Conservation (phyloP, 2,797 vertebrate species). For the Pogoniulus pusillus region DNA sequence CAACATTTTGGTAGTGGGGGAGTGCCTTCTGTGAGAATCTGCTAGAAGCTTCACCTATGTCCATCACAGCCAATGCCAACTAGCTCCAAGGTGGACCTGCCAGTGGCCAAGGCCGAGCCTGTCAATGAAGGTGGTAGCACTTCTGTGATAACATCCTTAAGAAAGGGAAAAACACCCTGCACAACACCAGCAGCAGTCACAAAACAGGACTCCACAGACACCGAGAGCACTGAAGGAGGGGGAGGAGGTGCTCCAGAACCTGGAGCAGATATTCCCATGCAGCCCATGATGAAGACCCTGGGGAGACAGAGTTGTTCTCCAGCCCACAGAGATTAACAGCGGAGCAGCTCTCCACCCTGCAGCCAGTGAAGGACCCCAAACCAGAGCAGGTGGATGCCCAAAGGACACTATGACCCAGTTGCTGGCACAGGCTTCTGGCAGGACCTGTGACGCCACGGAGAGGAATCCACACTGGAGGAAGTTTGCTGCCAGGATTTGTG, state of each 20-base stretch:
- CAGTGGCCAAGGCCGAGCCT: not conserved
- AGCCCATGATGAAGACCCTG: not conserved
- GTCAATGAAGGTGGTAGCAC: not conserved
- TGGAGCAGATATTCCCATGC: not conserved
- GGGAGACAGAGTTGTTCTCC: too few relatives aligned
- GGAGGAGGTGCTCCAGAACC: not conserved
- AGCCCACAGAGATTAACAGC: too few relatives aligned
- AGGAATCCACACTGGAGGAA: not conserved
- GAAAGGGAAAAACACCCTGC: not conserved
- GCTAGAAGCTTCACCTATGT: not conserved
- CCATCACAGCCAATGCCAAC: not conserved
- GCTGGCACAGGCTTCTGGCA: too few relatives aligned
- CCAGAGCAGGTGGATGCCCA: too few relatives aligned
- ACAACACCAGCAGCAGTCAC: not conserved
- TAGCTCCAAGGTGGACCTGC: not conserved
- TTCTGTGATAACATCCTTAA: not conserved
- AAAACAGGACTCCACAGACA: not conserved
- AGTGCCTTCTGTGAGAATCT: not conserved
- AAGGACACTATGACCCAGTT: too few relatives aligned
- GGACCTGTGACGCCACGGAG: not conserved
- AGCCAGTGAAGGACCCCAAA: not conserved
- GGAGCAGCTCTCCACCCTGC: not conserved
- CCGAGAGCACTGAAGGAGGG: too few relatives aligned
- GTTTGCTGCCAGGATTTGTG: not conserved
- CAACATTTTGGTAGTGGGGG: not conserved